Base-by-base conservation (phyloP, 2,888 invertebrate genomes). In the Tyria jacobaeae region DNA sequence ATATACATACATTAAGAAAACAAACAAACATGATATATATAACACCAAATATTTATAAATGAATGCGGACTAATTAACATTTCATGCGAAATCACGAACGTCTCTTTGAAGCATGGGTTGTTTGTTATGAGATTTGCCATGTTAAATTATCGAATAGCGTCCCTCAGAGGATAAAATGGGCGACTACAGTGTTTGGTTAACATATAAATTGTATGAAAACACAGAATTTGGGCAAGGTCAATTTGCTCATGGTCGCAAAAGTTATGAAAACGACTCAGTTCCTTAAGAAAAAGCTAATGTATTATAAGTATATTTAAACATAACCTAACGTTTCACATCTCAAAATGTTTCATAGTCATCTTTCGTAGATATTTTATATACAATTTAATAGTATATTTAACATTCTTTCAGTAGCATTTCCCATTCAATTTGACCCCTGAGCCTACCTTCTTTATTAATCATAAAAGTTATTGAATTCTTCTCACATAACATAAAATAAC, bases 71-170 rank as follows among this genome's bases (percentile, higher is more conserved):
- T 62, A 64, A 64, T 60, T 25, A 39, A 60, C 21, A 27, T 66
- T 73, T 63, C 51, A 60, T 62, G 49, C 57, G 53, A 64, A 72
- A 70, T 72, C 68, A 72, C 64, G 62, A 47, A 58, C 57, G 60
- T 66, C 47, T 21, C 48, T 73, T 70, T 67, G 68, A 72, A 56
- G 53, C 49, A 61, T 55, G 60, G 55, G 48, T 66, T 55, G 55
- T 50, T 50, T 48, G 64, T 73, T 64, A 73, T 64, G 57, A 55
- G 64, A 54, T 67, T 60, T 70, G 51, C 31, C 51, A 64, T 64
- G 67, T 62, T 73, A 67, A 71, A 74, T 74, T 74, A 64, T 66
- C 44, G 66, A 51, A 57, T 44, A 47, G 53, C 57, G 39, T 55
- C 49, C 50, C 55, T 60, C 15, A 41, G 39, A 52, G 55, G 25